Conservation (phyloP, 2,113 vertebrate genomes). For the Ochotona curzoniae region DNA sequence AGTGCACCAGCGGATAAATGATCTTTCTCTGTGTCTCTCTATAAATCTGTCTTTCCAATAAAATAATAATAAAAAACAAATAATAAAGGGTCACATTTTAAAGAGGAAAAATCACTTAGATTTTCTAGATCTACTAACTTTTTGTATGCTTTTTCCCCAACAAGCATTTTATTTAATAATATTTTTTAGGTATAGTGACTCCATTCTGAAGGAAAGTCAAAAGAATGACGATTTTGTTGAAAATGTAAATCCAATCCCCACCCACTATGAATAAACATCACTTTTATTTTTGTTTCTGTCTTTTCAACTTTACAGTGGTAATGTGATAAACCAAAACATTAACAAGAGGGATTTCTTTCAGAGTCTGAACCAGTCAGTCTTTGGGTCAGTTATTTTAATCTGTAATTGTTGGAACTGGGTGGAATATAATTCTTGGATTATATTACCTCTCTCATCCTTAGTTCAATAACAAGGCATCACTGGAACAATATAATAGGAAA, state of each 20-base stretch:
- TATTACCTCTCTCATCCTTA: background rate
- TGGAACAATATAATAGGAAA: background rate
- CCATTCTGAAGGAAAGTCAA: slow-evolving; percentile 42
- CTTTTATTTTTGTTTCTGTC: slow-evolving; percentile 59
- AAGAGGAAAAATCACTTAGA: background rate
- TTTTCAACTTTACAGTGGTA: background rate
- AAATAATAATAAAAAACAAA: background rate
- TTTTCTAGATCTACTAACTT: slow-evolving; percentile 59
- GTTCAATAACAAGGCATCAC: background rate
- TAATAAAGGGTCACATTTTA: background rate
- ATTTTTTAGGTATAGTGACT: background rate
- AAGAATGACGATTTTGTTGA: background rate
- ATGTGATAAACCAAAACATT: slow-evolving; percentile 39
- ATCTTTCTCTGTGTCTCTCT: no score
- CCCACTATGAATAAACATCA: background rate
- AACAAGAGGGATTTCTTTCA: background rate
- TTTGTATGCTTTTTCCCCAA: slow-evolving; percentile 40
- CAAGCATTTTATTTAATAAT: slow-evolving; percentile 38
- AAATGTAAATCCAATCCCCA: background rate
- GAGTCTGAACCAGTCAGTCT: slow-evolving; percentile 10
- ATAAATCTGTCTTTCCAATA: no score
- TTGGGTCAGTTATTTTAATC: background rate
- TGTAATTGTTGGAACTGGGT: background rate
- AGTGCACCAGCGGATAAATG: no score
- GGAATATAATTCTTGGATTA: background rate